Evolutionary conservation across 2,113 vertebrate genomes (phyloP).

Genomic region (Pungitius pungitius): DNA sequence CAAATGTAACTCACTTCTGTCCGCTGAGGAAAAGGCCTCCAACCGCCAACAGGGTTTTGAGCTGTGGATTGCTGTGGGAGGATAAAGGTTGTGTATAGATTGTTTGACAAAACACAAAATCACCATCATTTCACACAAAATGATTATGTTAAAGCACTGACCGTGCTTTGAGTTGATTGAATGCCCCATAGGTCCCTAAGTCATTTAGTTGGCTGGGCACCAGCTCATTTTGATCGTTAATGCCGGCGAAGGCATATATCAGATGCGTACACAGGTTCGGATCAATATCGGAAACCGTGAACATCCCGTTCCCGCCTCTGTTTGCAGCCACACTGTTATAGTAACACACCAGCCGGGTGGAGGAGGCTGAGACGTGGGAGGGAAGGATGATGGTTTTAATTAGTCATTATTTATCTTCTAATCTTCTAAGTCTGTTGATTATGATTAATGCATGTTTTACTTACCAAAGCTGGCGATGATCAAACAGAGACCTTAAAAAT

Average conservation of each 20-base stretch:
- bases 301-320: constrained; percentile 67
- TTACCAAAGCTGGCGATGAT: constrained; percentile 35
- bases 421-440: not conserved
- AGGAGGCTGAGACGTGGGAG: constrained; percentile 55
- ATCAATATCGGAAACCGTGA: constrained; percentile 74
- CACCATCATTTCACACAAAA: not conserved
- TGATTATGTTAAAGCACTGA: constrained; percentile 35
- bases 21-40: constrained; percentile 82
- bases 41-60: constrained; percentile 83
- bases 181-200: constrained; percentile 72
- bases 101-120: not conserved
- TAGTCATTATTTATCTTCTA: not conserved
- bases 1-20: constrained; percentile 78
- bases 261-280: constrained; percentile 82
- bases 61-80: constrained; percentile 74
- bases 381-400: not conserved
- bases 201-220: constrained; percentile 78
- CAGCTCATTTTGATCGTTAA: constrained; percentile 75
- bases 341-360: constrained; percentile 82
- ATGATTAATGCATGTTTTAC: not conserved
- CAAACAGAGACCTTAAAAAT: constrained; percentile 31
- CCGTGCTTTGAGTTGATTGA: constrained; percentile 82
- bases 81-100: not conserved
- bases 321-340: constrained; percentile 85
- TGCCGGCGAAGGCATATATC: constrained; percentile 83